Evolutionary conservation across 2,888 invertebrate genomes (phyloP).

Genomic region (Mythimna lalbum): DNA sequence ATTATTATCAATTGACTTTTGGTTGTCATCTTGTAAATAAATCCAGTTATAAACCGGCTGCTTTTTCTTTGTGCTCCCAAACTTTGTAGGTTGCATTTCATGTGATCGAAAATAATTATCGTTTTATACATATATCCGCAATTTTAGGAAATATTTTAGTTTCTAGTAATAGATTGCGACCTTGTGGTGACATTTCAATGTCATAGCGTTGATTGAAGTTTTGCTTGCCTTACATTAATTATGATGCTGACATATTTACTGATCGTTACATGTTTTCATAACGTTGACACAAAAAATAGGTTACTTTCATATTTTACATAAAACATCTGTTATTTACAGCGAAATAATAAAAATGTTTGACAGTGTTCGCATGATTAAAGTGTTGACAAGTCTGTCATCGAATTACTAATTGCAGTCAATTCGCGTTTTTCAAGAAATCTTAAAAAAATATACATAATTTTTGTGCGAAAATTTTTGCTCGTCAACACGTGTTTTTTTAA

Average conservation of each 20-base stretch:
- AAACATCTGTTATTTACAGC: conserved; percentile 20
- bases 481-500: conserved; percentile 28
- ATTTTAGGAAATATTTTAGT: conserved; percentile 22
- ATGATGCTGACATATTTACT: conserved; percentile 49
- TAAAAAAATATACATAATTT: conserved; percentile 11
- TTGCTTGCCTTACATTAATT: conserved; percentile 39
- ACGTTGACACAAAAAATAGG: conserved; percentile 12
- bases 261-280: conserved; percentile 27
- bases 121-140: conserved; percentile 2
- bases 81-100: no score
- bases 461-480: not conserved
- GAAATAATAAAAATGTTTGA: conserved; percentile 36
- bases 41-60: no score
- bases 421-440: conserved; percentile 2
- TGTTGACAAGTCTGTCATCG: conserved; percentile 45
- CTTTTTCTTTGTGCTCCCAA: no score
- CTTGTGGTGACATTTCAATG: conserved; percentile 45
- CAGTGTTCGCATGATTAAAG: conserved; percentile 27
- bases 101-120: conserved; percentile 19
- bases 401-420: conserved; percentile 35
- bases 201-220: conserved; percentile 48
- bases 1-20: no score
- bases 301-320: conserved; percentile 13
- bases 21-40: no score
- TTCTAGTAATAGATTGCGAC: conserved; percentile 18